phyloP scores from a whole-genome alignment of 2,888 invertebrate genomes.

The Protonemura montana region DNA sequence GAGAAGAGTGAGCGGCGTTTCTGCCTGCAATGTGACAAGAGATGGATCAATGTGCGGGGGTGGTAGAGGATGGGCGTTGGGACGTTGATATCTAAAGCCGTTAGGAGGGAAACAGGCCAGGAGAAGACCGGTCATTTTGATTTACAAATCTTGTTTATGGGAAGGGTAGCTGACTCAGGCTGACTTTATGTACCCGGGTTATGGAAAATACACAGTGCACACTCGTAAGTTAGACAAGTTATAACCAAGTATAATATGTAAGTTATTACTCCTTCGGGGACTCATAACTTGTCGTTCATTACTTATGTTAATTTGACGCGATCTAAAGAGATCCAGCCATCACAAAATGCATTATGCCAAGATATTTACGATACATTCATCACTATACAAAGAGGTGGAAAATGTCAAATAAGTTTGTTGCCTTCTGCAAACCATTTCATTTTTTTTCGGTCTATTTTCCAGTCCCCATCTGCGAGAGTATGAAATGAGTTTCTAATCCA shows the following conservation, averaged over 20 bases:
- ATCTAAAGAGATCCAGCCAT: slow-evolving; percentile 20
- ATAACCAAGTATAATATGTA: slow-evolving; percentile 23
- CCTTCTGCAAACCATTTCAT: neutral
- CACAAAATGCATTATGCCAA: neutral
- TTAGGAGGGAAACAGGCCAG: slow-evolving; percentile 1
- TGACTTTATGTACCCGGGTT: slow-evolving; percentile 10
- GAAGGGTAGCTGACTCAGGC: slow-evolving; percentile 22
- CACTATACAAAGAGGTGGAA: neutral
- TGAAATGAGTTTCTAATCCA: neutral
- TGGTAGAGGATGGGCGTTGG: slow-evolving; percentile 9
- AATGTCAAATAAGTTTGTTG: neutral
- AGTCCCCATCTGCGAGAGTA: neutral
- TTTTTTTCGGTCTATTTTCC: neutral
- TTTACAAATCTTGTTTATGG: slow-evolving; percentile 40
- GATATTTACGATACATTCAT: slow-evolving; percentile 7
- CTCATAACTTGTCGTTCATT: slow-evolving; percentile 38
- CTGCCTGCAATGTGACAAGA: neutral
- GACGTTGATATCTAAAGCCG: slow-evolving; percentile 33
- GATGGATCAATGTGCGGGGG: slow-evolving; percentile 39
- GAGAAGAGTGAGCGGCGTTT: slow-evolving; percentile 25
- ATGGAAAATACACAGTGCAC: slow-evolving; percentile 23
- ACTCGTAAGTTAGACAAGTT: slow-evolving; percentile 36
- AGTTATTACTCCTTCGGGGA: slow-evolving; percentile 32
- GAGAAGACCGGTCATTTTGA: slow-evolving; percentile 31
- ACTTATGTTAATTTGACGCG: slow-evolving; percentile 38